A percentile compares a stretch with the other conserved stretches of the same genome.
phyloP scores from a whole-genome alignment of 2,113 vertebrate species.

The Crotalus horridus region DNA sequence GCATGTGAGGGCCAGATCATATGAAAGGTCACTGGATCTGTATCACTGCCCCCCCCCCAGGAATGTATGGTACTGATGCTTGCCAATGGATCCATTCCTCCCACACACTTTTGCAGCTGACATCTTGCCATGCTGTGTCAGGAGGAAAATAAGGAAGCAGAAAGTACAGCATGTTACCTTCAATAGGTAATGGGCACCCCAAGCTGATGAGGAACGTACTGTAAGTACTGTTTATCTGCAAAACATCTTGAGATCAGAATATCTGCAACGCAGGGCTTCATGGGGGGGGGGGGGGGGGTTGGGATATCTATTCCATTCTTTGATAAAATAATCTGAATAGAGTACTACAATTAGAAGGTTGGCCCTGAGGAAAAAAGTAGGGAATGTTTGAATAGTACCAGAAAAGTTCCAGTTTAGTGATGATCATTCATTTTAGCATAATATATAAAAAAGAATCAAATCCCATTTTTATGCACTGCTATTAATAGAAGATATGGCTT shows the following conservation, averaged over 20 bases:
- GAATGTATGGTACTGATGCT: not conserved
- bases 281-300: too few relatives aligned
- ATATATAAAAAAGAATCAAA: not conserved
- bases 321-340: not conserved
- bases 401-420: not conserved
- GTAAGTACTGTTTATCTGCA: not conserved
- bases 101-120: not conserved
- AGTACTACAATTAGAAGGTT: not conserved
- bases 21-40: not conserved
- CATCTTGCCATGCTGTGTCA: not conserved
- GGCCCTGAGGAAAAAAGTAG: not conserved
- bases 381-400: not conserved
- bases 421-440: not conserved
- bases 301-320: not conserved
- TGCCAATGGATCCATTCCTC: not conserved
- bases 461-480: not conserved
- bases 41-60: too few relatives aligned
- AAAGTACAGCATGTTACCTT: not conserved
- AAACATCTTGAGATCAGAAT: not conserved
- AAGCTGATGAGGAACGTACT: not conserved
- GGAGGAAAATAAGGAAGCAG: not conserved
- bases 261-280: not conserved
- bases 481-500: slow-evolving; percentile 31
- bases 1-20: not conserved
- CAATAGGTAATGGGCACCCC: not conserved